Conservation (phyloP, 1,140 invertebrate genomes). For the Eriosoma lanigerum region DNA sequence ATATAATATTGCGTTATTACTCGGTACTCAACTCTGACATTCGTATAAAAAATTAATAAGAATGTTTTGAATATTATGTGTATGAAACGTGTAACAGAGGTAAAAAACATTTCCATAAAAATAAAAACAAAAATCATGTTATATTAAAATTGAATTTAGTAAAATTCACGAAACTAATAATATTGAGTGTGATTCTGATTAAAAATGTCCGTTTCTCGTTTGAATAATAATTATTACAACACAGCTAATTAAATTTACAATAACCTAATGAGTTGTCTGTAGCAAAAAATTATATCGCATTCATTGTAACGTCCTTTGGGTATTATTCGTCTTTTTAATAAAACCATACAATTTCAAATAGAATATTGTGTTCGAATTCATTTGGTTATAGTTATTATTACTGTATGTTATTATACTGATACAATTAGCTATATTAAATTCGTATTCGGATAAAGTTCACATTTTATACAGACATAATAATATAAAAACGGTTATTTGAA, state of each 20-base stretch:
- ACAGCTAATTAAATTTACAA: not conserved
- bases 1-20: no score
- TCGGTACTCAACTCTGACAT: not conserved
- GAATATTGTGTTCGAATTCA: no score
- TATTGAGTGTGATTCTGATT: not conserved
- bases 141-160: not conserved
- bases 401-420: no score
- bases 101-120: no score
- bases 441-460: no score
- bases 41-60: not conserved
- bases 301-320: not conserved
- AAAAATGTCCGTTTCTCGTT: not conserved
- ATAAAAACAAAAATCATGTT: not conserved
- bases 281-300: not conserved
- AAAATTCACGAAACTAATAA: not conserved
- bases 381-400: no score
- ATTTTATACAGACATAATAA: no score
- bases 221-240: not conserved
- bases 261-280: constrained; percentile 1
- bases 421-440: no score
- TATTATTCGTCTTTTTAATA: not conserved
- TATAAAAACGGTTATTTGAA: no score
- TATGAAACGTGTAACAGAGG: no score
- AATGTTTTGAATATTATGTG: no score
- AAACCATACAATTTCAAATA: not conserved